Base-by-base conservation (phyloP, 2,888 invertebrate species). In the Rhamphomyia laevipes region DNA sequence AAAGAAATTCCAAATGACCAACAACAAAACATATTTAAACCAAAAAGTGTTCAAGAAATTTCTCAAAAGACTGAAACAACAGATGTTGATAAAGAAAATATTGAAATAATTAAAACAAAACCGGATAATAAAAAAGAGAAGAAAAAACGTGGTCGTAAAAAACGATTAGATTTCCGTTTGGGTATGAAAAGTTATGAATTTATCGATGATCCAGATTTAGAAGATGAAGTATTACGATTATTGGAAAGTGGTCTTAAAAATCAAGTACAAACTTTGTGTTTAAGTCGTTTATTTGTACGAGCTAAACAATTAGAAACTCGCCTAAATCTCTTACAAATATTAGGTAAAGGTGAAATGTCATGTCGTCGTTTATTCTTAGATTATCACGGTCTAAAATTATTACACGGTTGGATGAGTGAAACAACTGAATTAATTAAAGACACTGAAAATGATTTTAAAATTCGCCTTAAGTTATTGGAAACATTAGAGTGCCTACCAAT, bases 331-430 rank as follows among this genome's bases (percentile, higher is more conserved):
- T 73, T 96, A 55, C 76, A 83, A 13, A 75, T 95, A 37, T 74
- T 96, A 51, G 79, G 86, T 50, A 80, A 78, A 52, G 87, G 87
- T 0, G 89, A 88, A 64, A 72, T 86, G 59, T 85, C 90, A 0
- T 91, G 90, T 63, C 77, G 87, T 11, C 73, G 91, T 15, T 75
- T 95, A 53, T 95, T 96, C 73, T 77, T 92, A 48, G 91, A 91
- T 73, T 95, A 95, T 71, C 91, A 95, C 62, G 96, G 96, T 0
- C 74, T 96, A 48, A 74, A 89, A 7, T 73, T 97, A 48, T 75
- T 97, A 50, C 91, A 93, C 74, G 90, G 89, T 27, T 96, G 96
- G 85, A 92, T 95, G 80, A 80, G 81, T 50, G 89, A 90, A 61
- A 21, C 42, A n/a, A 13, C 41, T n/a, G 21, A 21, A 3, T 5